These are phyloP conservation scores for Venturia canescens DNA, from an alignment of 1,140 invertebrate genomes.

Conservation along the genomic window DNA sequence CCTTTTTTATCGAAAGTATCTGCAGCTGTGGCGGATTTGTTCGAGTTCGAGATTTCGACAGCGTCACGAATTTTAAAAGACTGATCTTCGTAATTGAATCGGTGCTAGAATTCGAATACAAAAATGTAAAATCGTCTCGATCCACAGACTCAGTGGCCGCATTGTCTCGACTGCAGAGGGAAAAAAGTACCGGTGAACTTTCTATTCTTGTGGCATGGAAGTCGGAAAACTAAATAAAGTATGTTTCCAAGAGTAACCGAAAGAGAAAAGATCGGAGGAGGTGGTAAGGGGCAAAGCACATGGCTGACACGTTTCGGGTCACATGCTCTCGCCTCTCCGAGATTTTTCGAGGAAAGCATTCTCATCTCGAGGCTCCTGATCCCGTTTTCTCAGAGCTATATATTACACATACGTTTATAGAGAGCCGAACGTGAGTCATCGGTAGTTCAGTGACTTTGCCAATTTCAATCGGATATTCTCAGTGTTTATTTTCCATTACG, in stretches of 20 bases:
- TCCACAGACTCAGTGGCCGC: not conserved
- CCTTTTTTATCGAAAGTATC: too few relatives aligned
- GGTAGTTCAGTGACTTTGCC: not conserved
- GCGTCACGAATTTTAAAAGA: too few relatives aligned
- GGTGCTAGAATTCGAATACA: too few relatives aligned
- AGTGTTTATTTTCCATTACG: not conserved
- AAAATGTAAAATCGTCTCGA: too few relatives aligned
- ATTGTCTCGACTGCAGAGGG: not conserved
- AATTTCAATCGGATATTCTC: not conserved
- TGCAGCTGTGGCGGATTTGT: too few relatives aligned
- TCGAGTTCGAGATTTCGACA: too few relatives aligned
- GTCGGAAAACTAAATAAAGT: not conserved
- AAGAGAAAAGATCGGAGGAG: conserved; percentile 4
- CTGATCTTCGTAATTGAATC: too few relatives aligned
- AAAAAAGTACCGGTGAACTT: not conserved
- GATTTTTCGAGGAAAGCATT: conserved; percentile 27
- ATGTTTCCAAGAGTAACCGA: conserved; percentile 8
- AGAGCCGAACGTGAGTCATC: not conserved
- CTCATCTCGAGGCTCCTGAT: conserved; percentile 14
- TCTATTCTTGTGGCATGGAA: not conserved
- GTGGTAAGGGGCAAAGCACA: conserved; percentile 5
- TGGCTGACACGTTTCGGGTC: conserved; percentile 23
- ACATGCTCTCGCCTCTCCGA: not conserved
- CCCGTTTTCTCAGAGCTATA: conserved; percentile 26
- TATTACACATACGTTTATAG: not conserved